Evolutionary conservation across 2,888 invertebrate genomes (phyloP).

Genomic region (Tachina fera): DNA sequence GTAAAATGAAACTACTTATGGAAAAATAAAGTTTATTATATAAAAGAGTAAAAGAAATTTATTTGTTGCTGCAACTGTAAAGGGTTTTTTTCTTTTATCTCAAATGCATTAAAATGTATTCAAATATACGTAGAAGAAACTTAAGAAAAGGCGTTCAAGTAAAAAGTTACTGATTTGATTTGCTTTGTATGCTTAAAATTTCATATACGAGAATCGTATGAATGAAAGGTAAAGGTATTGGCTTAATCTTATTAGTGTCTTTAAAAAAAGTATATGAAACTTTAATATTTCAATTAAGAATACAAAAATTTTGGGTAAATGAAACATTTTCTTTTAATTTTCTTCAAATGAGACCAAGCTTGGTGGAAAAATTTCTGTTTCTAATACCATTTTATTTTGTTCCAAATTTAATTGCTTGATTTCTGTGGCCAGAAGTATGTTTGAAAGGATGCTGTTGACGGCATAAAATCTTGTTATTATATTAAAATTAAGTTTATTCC

Average conservation of each 20-base stretch:
- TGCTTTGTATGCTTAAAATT: conserved; percentile 4
- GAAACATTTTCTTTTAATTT: no score
- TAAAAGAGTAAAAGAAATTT: conserved; percentile 27
- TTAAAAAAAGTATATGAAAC: no score
- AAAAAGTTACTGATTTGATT: conserved; percentile 64
- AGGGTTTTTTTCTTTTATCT: conserved; percentile 2
- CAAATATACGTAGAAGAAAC: conserved; percentile 41
- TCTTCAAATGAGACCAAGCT: no score
- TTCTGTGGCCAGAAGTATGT: no score
- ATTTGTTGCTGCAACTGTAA: conserved; percentile 36
- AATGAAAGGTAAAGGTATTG: neutral
- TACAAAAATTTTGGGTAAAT: no score
- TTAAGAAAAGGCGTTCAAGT: conserved; percentile 64
- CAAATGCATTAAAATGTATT: conserved; percentile 38
- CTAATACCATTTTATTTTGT: no score
- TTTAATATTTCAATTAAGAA: no score
- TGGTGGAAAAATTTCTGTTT: no score
- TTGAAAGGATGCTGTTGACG: no score
- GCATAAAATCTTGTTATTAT: no score
- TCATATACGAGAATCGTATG: neutral
- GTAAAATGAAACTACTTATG: neutral
- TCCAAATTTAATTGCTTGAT: no score
- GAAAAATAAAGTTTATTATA: conserved; percentile 28
- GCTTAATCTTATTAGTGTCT: neutral
- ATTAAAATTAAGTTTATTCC: no score